These are phyloP conservation scores for Drosophila vallismaia DNA, from an alignment of 2,888 invertebrate genomes.

Conservation along the genomic window DNA sequence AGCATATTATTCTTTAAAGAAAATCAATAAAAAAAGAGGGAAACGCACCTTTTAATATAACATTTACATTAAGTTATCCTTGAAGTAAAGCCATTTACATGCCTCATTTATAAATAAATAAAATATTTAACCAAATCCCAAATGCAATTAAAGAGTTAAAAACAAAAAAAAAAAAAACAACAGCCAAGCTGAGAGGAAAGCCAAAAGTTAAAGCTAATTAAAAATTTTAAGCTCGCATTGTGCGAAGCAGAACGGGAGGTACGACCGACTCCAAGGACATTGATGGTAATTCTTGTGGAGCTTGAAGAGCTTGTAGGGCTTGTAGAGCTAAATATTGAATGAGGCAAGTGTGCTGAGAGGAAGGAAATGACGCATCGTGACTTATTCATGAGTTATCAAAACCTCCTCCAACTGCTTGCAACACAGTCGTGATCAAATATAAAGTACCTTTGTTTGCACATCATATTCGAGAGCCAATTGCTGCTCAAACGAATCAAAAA, in stretches of 20 bases:
- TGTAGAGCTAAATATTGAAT: slow-evolving; percentile 28
- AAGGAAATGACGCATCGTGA: slow-evolving; percentile 42
- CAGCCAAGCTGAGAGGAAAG: slow-evolving; percentile 35
- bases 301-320: too few relatives aligned
- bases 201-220: slow-evolving; percentile 52
- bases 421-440: slow-evolving; percentile 23
- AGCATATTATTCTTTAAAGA: too few relatives aligned
- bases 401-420: background rate
- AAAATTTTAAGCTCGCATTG: slow-evolving; percentile 49
- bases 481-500: background rate
- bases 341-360: slow-evolving; percentile 22
- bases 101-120: slow-evolving; percentile 26
- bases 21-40: too few relatives aligned
- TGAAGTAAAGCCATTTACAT: slow-evolving; percentile 19
- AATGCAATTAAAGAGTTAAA: slow-evolving; percentile 48
- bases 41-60: too few relatives aligned
- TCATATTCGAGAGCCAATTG: background rate
- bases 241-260: slow-evolving; percentile 22
- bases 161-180: slow-evolving; percentile 4
- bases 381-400: slow-evolving; percentile 22
- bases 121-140: slow-evolving; percentile 39
- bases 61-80: too few relatives aligned
- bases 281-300: slow-evolving; percentile 6
- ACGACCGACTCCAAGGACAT: slow-evolving; percentile 29
- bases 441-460: slow-evolving; percentile 10